Conservation (phyloP, 2,113 vertebrate genomes). For the Brachyhypopomus gauderio region DNA sequence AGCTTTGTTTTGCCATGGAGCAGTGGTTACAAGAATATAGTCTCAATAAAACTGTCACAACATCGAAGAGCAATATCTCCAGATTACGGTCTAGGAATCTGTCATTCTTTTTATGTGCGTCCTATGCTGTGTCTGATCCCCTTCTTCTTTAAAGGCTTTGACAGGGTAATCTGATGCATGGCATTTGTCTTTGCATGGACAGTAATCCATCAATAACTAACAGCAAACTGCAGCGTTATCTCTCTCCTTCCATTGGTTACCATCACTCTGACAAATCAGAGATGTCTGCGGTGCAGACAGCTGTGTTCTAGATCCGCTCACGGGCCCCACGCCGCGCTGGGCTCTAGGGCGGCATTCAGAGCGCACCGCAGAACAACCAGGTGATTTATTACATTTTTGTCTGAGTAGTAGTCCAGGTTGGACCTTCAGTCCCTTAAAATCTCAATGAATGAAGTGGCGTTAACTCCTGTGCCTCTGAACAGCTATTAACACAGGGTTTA, state of each 20-base stretch:
- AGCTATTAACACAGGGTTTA: conserved; percentile 26
- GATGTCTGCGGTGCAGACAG: conserved; percentile 9
- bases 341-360: neutral
- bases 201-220: conserved; percentile 27
- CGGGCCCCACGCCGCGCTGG: conserved; percentile 18
- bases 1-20: conserved; percentile 27
- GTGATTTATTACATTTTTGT: conserved; percentile 10
- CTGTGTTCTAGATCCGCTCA: conserved; percentile 8
- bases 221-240: conserved; percentile 11
- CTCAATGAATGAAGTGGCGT: neutral
- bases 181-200: conserved; percentile 33
- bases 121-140: neutral
- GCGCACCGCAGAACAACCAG: neutral
- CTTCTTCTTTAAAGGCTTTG: neutral
- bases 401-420: neutral
- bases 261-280: conserved; percentile 15
- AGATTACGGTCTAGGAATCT: conserved; percentile 9
- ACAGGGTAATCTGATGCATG: conserved; percentile 4
- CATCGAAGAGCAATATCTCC: conserved; percentile 30
- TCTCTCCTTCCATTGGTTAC: conserved; percentile 31
- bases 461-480: conserved; percentile 2
- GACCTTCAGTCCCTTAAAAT: neutral
- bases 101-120: conserved; percentile 2
- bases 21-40: conserved; percentile 33
- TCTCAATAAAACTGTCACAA: conserved; percentile 44